These are phyloP conservation scores for Stichopus chloronotus DNA, from an alignment of 35 echinoderm and acorn worm species.

Conservation along the genomic window DNA sequence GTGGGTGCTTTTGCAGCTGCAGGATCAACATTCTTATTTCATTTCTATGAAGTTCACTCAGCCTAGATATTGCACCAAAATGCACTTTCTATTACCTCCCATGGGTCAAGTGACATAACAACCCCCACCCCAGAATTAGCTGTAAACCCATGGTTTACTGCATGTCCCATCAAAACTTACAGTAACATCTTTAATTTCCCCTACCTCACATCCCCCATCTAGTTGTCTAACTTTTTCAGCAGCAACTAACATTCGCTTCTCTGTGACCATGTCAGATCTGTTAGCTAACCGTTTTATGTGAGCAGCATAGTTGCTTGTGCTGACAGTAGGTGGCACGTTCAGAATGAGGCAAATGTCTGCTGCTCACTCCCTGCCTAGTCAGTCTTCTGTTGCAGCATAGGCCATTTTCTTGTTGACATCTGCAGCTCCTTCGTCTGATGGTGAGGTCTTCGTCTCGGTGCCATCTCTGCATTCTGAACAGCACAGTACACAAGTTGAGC, in stretches of 20 bases:
- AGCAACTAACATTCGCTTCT: neutral
- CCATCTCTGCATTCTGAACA: neutral
- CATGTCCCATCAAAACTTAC: constrained; percentile 60
- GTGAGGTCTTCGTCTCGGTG: neutral
- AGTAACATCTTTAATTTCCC: constrained; percentile 32
- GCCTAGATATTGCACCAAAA: neutral
- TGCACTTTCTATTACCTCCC: no score
- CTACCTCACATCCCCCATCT: neutral
- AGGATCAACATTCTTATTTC: neutral
- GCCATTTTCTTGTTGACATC: neutral
- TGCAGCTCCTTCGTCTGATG: neutral
- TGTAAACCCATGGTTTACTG: constrained; percentile 37
- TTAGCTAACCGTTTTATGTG: neutral
- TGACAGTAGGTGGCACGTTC: neutral
- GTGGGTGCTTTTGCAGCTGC: neutral
- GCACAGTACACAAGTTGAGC: neutral
- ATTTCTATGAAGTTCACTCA: neutral
- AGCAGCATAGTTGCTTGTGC: constrained; percentile 3
- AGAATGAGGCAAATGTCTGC: neutral
- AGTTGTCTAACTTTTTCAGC: neutral
- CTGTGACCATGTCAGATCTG: constrained; percentile 2
- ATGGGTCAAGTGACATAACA: no score
- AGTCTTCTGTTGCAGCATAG: neutral
- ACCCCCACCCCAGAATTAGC: neutral
- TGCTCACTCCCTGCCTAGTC: neutral